phyloP scores from a whole-genome alignment of 2,888 invertebrate genomes.

The Agrotis exclamationis region DNA sequence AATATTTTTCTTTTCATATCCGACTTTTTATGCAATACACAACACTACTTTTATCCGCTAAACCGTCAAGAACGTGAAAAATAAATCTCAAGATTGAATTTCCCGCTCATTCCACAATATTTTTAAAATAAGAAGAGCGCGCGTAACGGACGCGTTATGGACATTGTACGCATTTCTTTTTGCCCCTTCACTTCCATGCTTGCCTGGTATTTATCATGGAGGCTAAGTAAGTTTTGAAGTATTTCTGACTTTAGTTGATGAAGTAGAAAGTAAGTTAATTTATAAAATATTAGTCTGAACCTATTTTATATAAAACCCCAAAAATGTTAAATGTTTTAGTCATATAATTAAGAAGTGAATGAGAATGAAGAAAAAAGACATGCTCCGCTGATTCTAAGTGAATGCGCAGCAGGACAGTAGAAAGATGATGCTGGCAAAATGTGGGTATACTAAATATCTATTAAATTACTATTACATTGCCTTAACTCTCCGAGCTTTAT shows the following conservation, averaged over 20 bases:
- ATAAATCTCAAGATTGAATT: background rate
- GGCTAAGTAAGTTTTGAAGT: constrained; percentile 15
- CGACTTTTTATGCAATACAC: background rate
- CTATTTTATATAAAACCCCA: background rate
- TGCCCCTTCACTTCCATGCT: constrained; percentile 9
- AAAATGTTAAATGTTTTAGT: too few relatives aligned
- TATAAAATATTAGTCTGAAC: background rate
- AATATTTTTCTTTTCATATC: background rate
- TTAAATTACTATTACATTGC: too few relatives aligned
- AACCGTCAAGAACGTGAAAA: background rate
- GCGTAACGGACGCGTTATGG: constrained; percentile 9
- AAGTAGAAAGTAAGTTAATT: background rate
- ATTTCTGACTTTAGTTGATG: constrained; percentile 3
- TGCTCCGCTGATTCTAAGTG: too few relatives aligned
- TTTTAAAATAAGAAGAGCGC: constrained; percentile 13
- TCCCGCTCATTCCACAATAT: background rate
- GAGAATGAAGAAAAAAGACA: too few relatives aligned
- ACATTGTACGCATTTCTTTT: constrained; percentile 26
- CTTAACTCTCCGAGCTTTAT: background rate
- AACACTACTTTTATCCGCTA: background rate
- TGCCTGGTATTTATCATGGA: constrained; percentile 34
- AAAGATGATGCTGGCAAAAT: too few relatives aligned
- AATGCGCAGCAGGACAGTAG: too few relatives aligned
- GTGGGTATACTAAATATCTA: too few relatives aligned
- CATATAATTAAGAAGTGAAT: too few relatives aligned